These are phyloP conservation scores for Aphaenogaster floridana DNA, from an alignment of 1,140 invertebrate species.

Conservation along the genomic window DNA sequence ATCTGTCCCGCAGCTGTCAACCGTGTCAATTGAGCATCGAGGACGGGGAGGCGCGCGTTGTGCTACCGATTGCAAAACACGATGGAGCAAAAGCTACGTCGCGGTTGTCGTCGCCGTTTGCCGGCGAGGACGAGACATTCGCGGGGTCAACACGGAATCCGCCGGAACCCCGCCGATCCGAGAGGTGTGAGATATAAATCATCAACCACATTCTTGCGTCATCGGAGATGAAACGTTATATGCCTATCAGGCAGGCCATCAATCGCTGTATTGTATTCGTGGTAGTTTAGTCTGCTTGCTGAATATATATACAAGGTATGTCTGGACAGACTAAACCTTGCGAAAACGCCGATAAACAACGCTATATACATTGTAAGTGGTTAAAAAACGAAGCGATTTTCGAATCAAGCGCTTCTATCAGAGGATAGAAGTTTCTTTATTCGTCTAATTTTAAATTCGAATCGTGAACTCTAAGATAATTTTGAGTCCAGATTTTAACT, in stretches of 20 bases:
- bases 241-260: slow-evolving; percentile 12
- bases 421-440: neutral
- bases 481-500: neutral
- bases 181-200: slow-evolving; percentile 25
- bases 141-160: neutral
- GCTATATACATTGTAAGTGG: neutral
- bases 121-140: slow-evolving; percentile 1
- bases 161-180: neutral
- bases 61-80: slow-evolving; percentile 36
- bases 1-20: slow-evolving; percentile 59
- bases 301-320: slow-evolving; percentile 2
- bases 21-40: slow-evolving; percentile 48
- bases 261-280: slow-evolving; percentile 16
- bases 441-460: neutral
- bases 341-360: neutral
- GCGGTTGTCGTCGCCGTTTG: neutral
- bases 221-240: slow-evolving; percentile 38
- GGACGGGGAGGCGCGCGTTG: slow-evolving; percentile 17
- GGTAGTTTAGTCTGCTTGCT: slow-evolving; percentile 20
- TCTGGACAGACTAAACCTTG: slow-evolving; percentile 13
- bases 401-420: neutral
- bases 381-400: neutral
- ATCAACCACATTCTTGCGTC: slow-evolving; percentile 26
- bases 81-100: neutral
- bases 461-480: neutral